Evolutionary conservation across 2,888 invertebrate species (phyloP).

Genomic region (Drosophila histrio): DNA sequence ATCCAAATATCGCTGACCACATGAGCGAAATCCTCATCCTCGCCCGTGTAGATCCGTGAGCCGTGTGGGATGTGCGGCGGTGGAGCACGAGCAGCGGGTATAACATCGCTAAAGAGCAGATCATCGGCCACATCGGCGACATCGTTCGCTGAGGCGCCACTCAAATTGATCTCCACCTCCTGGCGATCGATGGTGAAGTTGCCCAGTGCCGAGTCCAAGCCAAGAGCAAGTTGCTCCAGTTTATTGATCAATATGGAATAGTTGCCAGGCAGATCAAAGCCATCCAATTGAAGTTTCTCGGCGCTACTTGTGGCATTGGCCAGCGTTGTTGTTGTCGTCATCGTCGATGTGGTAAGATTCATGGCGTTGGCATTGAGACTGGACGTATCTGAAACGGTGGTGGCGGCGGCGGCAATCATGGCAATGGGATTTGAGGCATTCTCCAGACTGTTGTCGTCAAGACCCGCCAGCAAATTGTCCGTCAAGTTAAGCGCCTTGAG

Average conservation of each 20-base stretch:
- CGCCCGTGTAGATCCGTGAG: constrained; percentile 66
- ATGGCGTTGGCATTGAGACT: constrained; percentile 38
- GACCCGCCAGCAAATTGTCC: constrained; percentile 63
- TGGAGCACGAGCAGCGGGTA: constrained; percentile 68
- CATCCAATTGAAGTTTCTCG: constrained; percentile 74
- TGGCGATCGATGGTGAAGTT: constrained; percentile 80
- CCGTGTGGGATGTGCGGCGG: constrained; percentile 61
- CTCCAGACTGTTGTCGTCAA: constrained; percentile 58
- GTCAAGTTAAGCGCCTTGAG: constrained; percentile 69
- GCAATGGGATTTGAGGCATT: constrained; percentile 33
- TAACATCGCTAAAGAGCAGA: constrained; percentile 61
- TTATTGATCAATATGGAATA: constrained; percentile 83
- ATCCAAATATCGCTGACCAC: constrained; percentile 88
- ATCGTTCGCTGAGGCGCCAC: constrained; percentile 61
- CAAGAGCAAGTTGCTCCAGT: constrained; percentile 81
- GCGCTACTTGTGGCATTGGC: constrained; percentile 52
- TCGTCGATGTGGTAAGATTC: constrained; percentile 28
- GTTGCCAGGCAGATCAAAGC: constrained; percentile 80
- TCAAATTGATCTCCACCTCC: constrained; percentile 77
- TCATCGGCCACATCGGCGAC: constrained; percentile 62
- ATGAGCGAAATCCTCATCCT: constrained; percentile 85
- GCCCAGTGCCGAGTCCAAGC: constrained; percentile 79
- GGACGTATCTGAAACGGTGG: constrained; percentile 28
- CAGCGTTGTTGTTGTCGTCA: constrained; percentile 9
- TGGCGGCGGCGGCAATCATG: constrained; percentile 11